phyloP scores from a whole-genome alignment of 1,140 invertebrate genomes.

The Drosophila subpulchrella region DNA sequence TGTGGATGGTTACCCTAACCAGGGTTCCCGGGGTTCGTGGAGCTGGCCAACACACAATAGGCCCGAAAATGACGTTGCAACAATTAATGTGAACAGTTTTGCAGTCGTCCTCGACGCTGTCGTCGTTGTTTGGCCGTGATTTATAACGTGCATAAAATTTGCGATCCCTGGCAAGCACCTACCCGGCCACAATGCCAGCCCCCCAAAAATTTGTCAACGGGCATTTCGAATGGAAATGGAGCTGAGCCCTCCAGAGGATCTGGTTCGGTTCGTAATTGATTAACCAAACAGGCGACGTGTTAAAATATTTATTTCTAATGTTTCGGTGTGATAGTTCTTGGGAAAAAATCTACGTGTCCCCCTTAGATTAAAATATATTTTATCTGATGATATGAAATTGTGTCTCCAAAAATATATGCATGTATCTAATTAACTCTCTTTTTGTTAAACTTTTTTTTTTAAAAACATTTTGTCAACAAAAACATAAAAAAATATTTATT shows the following conservation, averaged over 20 bases:
- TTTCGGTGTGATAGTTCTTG: not conserved
- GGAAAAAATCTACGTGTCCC: not conserved
- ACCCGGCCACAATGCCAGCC: slow-evolving; percentile 39
- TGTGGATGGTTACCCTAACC: not conserved
- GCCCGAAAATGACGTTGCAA: slow-evolving; percentile 81
- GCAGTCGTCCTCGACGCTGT: slow-evolving; percentile 68
- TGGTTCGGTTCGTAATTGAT: slow-evolving; percentile 36
- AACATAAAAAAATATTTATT: too few relatives aligned
- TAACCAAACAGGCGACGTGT: not conserved
- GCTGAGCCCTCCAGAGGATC: slow-evolving; percentile 12
- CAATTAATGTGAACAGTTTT: slow-evolving; percentile 82
- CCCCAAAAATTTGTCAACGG: slow-evolving; percentile 43
- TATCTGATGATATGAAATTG: not conserved
- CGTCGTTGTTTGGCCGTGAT: slow-evolving; percentile 64
- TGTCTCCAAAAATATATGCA: not conserved
- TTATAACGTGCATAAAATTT: slow-evolving; percentile 82
- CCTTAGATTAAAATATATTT: too few relatives aligned
- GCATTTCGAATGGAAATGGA: slow-evolving; percentile 10
- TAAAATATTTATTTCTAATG: too few relatives aligned
- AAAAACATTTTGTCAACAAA: too few relatives aligned
- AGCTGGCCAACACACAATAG: slow-evolving; percentile 57
- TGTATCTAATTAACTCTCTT: too few relatives aligned
- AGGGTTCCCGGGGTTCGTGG: slow-evolving; percentile 1
- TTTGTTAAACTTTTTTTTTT: too few relatives aligned
- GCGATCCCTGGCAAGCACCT: slow-evolving; percentile 66